Evolutionary conservation across 2,113 vertebrate genomes (phyloP).

Genomic region (Gracilinanus agilis): DNA sequence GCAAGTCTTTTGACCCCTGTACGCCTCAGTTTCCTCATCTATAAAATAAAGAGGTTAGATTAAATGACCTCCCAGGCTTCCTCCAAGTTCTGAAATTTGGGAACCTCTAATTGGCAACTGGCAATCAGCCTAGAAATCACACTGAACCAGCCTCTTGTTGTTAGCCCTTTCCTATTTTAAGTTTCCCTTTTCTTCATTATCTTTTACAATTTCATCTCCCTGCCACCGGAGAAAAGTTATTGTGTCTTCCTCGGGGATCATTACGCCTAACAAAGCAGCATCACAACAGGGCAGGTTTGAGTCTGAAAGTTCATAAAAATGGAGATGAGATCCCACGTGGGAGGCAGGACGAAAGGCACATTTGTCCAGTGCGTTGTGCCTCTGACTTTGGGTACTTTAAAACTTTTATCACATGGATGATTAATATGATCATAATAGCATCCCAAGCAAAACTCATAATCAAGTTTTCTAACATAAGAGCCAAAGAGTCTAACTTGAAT

Average conservation of each 20-base stretch:
- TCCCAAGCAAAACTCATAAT: neutral
- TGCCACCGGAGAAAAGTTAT: slow-evolving; percentile 5
- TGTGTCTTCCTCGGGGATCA: neutral
- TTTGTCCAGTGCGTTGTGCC: neutral
- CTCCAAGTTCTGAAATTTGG: neutral
- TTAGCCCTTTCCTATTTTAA: neutral
- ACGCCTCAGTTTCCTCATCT: neutral
- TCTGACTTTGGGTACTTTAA: neutral
- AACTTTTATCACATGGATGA: neutral
- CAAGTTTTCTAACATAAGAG: neutral
- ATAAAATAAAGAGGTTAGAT: neutral
- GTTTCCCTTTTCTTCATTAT: neutral
- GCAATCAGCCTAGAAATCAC: neutral
- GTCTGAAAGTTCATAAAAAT: slow-evolving; percentile 20
- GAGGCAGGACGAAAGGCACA: slow-evolving; percentile 10
- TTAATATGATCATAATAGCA: neutral
- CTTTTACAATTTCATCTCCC: neutral
- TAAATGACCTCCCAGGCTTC: neutral
- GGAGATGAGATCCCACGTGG: slow-evolving; percentile 5
- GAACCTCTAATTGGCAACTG: neutral
- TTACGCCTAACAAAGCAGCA: neutral
- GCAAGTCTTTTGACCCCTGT: neutral
- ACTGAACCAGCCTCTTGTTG: neutral
- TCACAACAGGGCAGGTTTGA: neutral
- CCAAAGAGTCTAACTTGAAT: neutral